Evolutionary conservation across 1,140 invertebrate genomes (phyloP), one percentile per base, ranked within the genome.

Genomic region (Drosophila truncata): DNA sequence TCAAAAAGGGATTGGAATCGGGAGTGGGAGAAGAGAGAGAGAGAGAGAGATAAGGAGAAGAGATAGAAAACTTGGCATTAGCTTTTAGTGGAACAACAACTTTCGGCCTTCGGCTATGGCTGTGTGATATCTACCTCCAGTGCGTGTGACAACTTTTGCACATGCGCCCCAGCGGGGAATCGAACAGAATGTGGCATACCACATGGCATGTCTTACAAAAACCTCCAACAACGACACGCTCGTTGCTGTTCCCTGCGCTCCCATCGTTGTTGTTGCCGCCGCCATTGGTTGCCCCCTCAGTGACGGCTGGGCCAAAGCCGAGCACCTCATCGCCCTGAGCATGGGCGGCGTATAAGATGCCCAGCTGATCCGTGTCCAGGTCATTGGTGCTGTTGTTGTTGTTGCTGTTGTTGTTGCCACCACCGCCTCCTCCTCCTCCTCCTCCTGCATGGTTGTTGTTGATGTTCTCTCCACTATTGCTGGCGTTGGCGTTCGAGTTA

Each of bases 141-240:
- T 93, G 92, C 54, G 91, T 85, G 78, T 91, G 85, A 71, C 92
- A 93, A 92, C 92, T 93, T 57, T 82, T 88, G 59, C 92, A 93
- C 69, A 93, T 82, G 62, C 83, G 91, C 29, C 92, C 92, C 78
- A 85, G 75, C 33, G 91, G 82, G 42, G 92, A 92, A 61, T 78
- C 78, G 61, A 81, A 85, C 46, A 93, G 74, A 50, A 92, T 64
- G 78, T 92, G 85, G 75, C 92, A 93, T 44, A 83, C 79, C 46
- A 93, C 92, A 35, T 91, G 91, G 74, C 92, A 93, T 57, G 86
- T 92, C 39, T 86, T 91, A 71, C 92, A 93, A 78, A 82, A 93
- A 69, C 91, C 92, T 60, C 82, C 85, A 49, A 87, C 76, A 47
- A 88, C 65, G 18, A 67, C 49, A 1, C 85, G 85, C 0, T 55